phyloP scores from a whole-genome alignment of 1,140 invertebrate genomes.

The Drosophila eugracilis region DNA sequence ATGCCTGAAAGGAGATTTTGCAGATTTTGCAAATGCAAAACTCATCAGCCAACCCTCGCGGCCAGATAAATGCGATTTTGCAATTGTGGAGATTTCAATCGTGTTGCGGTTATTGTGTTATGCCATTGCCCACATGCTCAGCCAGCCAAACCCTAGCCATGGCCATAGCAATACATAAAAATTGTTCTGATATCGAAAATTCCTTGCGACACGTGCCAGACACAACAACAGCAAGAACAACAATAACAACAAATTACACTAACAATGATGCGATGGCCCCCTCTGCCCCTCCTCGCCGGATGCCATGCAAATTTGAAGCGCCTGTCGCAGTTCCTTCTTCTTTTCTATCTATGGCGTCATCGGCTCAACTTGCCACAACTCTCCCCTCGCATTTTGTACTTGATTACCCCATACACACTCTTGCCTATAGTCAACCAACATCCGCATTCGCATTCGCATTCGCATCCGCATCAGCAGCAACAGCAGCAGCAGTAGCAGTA shows the following conservation, averaged over 20 bases:
- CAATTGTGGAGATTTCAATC: conserved; percentile 29
- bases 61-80: conserved; percentile 22
- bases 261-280: conserved; percentile 41
- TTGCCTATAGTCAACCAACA: conserved; percentile 9
- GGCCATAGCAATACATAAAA: conserved; percentile 8
- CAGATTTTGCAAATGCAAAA: conserved; percentile 5
- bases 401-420: conserved; percentile 54
- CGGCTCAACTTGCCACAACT: conserved; percentile 18
- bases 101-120: conserved; percentile 64
- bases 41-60: conserved; percentile 36
- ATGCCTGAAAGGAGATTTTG: not conserved
- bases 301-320: conserved; percentile 44
- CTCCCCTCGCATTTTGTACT: conserved; percentile 42
- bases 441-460: conserved; percentile 10
- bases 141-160: not conserved
- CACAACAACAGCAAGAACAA: conserved; percentile 61
- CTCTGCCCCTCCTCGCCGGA: not conserved
- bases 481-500: conserved; percentile 27
- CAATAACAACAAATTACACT: conserved; percentile 44
- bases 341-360: conserved; percentile 44
- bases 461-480: conserved; percentile 12
- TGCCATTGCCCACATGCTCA: conserved; percentile 10
- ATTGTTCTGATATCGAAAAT: conserved; percentile 63
- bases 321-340: conserved; percentile 38
- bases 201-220: conserved; percentile 72